Conservation (phyloP, 2,113 vertebrate genomes). For the Ailurus styani region DNA sequence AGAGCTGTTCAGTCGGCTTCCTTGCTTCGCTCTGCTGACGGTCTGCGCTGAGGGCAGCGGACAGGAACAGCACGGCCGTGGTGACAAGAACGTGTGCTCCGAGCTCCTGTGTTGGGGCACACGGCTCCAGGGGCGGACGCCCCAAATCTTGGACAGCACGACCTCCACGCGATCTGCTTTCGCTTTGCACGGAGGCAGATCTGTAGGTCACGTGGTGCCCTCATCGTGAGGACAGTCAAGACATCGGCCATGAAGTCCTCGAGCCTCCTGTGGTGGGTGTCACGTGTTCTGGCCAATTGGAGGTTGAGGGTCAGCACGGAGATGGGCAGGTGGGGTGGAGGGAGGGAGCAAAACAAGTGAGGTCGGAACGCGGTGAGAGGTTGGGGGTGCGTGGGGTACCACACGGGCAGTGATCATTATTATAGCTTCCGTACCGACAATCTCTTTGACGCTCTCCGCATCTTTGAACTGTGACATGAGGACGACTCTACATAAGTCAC, state of each 20-base stretch:
- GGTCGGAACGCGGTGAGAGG: fast-evolving
- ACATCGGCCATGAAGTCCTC: fast-evolving
- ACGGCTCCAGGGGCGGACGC: fast-evolving
- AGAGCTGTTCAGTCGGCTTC: fast-evolving
- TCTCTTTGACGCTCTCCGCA: neutral
- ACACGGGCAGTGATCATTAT: fast-evolving
- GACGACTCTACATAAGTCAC: fast-evolving
- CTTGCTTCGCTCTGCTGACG: neutral
- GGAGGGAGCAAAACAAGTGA: fast-evolving
- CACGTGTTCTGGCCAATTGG: fast-evolving
- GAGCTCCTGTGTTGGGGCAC: fast-evolving
- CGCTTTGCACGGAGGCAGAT: no score
- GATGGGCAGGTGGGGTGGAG: neutral
- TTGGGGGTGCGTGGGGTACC: fast-evolving
- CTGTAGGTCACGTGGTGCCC: fast-evolving
- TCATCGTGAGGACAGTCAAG: fast-evolving
- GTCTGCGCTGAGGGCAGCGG: fast-evolving
- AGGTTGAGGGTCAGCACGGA: neutral
- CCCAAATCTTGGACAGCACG: fast-evolving
- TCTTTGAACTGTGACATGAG: fast-evolving
- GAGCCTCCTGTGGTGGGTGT: neutral
- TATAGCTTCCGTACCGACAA: fast-evolving
- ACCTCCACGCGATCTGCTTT: no score
- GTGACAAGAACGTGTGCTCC: fast-evolving
- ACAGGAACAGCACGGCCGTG: fast-evolving